phyloP scores from a whole-genome alignment of 2,888 invertebrate genomes.

The Flexamia atlantica region DNA sequence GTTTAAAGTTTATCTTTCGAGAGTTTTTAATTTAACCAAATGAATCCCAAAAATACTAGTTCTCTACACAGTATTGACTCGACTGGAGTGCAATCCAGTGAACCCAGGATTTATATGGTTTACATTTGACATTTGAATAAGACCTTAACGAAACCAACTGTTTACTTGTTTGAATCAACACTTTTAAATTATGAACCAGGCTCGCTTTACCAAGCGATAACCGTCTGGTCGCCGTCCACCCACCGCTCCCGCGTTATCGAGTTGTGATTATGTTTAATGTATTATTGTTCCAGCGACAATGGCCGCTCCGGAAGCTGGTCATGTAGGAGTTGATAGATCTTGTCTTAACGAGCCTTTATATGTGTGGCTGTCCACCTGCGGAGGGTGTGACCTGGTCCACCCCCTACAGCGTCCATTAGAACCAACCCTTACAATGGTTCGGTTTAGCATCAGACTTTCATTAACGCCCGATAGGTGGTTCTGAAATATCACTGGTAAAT shows the following conservation, averaged over 20 bases:
- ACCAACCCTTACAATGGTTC: slow-evolving; percentile 22
- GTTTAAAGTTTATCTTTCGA: too few species aligned
- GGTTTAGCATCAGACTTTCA: slow-evolving; percentile 45
- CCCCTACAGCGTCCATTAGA: slow-evolving; percentile 28
- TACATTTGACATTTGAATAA: too few species aligned
- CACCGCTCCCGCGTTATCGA: not conserved
- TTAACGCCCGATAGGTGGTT: slow-evolving; percentile 40
- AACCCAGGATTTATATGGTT: too few species aligned
- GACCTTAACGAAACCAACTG: too few species aligned
- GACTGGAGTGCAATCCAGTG: too few species aligned
- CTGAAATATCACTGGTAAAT: slow-evolving; percentile 6
- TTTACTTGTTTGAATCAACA: too few species aligned
- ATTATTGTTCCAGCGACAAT: slow-evolving; percentile 34
- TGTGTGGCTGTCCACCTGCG: slow-evolving; percentile 1
- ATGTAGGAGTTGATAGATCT: slow-evolving; percentile 34
- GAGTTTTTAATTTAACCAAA: too few species aligned
- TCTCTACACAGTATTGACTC: too few species aligned
- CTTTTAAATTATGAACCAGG: too few species aligned
- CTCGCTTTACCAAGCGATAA: too few species aligned
- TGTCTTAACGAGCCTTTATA: slow-evolving; percentile 28
- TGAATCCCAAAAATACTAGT: too few species aligned
- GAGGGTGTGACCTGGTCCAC: slow-evolving; percentile 6
- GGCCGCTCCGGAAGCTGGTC: not conserved
- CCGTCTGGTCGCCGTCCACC: not conserved
- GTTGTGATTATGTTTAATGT: slow-evolving; percentile 27